Evolutionary conservation across 1,140 invertebrate genomes (phyloP), one percentile per base, ranked within the genome.

Genomic region (Caerostris extrusa): DNA sequence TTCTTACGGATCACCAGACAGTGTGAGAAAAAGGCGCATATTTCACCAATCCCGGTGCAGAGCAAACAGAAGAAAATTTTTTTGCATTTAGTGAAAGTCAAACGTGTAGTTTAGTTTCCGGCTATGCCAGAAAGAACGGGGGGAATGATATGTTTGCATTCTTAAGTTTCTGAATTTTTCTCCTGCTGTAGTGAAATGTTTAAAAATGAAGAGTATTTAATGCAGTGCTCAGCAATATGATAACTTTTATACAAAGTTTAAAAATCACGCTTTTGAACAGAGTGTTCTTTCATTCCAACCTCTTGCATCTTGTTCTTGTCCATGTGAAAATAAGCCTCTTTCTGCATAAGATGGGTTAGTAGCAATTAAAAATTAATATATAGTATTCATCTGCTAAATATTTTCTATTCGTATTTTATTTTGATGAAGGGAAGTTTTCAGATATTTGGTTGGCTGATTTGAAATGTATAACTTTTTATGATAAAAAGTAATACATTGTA

Each of bases 71-170:
- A 64, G 83, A 85, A 83, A 83, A 83, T 19, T 88, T 58, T 67
- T 88, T 88, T 88, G 86, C 86, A 88, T 88, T 88, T 88, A 88
- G 19, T 67, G 61, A 88, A 61, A 88, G 86, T 88, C 86, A 64
- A 88, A 88, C 50, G 58, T 57, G 83, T 60, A 85, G 17, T 85
- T 85, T 57, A 85, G 71, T 77, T 77, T 77, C 71, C 71, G 71
- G 71, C 71, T 50, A 50, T 12, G 3, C 34, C 3, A 34, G 8
- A 1, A 6, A 64, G 61, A 77, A 10, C 34, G 34, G 7, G 69
- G 10, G 7, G 69, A 34, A 34, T 34, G 34, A 34, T 34, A 34
- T 34, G 34, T 34, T 34, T 34, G 34, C 34, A n/a, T n/a, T n/a
- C n/a, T n/a, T n/a, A n/a, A n/a, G n/a, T n/a, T n/a, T n/a, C n/a